phyloP scores from a whole-genome alignment of 1,140 invertebrate genomes.

The Formica exsecta region DNA sequence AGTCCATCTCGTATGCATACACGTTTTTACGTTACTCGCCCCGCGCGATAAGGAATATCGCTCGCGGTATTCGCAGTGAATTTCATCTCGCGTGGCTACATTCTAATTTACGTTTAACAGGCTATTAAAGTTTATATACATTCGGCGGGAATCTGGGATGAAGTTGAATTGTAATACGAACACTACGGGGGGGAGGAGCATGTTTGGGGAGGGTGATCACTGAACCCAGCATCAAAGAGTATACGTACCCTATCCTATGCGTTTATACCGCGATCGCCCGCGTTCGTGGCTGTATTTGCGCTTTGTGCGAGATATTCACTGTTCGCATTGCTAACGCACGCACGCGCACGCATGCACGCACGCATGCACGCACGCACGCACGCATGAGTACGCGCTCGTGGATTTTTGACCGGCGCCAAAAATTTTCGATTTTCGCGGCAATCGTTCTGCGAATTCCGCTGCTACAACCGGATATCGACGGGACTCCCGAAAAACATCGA shows the following conservation, averaged over 20 bases:
- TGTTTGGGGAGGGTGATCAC: slow-evolving; percentile 56
- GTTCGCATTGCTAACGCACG: not conserved
- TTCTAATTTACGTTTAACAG: slow-evolving; percentile 63
- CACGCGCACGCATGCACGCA: slow-evolving; percentile 29
- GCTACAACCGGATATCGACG: not conserved
- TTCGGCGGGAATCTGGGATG: slow-evolving; percentile 43
- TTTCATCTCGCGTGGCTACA: slow-evolving; percentile 49
- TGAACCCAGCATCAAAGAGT: slow-evolving; percentile 63
- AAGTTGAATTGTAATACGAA: slow-evolving; percentile 57
- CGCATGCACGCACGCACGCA: slow-evolving; percentile 22
- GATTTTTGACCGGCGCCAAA: slow-evolving; percentile 34
- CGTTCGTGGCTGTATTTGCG: slow-evolving; percentile 36
- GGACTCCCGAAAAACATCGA: not conserved
- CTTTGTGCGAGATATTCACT: slow-evolving; percentile 44
- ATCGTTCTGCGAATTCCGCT: slow-evolving; percentile 24
- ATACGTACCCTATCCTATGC: not conserved
- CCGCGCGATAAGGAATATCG: slow-evolving; percentile 41
- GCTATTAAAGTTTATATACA: slow-evolving; percentile 64
- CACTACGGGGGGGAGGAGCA: not conserved
- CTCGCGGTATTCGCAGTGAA: slow-evolving; percentile 36
- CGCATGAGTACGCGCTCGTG: slow-evolving; percentile 22
- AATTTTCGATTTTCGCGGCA: slow-evolving; percentile 53
- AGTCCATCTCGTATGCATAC: slow-evolving; percentile 16
- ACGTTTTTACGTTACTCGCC: slow-evolving; percentile 41
- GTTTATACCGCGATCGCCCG: slow-evolving; percentile 45